Evolutionary conservation across 2,888 invertebrate species (phyloP), one percentile per base, ranked within the genome.

Genomic region (Octodonta nipae): DNA sequence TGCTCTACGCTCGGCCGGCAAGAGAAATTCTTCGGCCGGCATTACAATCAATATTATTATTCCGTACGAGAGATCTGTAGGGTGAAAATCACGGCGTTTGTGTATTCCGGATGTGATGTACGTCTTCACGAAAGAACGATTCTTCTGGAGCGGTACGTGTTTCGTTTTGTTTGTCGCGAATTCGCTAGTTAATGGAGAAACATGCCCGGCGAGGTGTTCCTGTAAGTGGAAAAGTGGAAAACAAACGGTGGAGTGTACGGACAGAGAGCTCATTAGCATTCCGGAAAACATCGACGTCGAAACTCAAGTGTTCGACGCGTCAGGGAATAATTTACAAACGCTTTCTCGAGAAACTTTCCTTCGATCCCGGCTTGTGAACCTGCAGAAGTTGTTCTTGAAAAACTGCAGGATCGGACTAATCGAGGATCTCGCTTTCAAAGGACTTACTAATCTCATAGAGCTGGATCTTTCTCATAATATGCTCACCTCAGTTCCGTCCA

Each of bases 171-270:
- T 32, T 27, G 33, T 35, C 34, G 13, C 30, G 32, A 6, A 22
- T 15, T 20, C 27, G 15, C 24, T 26, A 29, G 42, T 36, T n/a
- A 66, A 68, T 44, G 66, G 70, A 40, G 72, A 71, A 44, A 69
- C 71, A 44, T 82, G 82, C 51, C 84, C 84, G 36, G 70, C 71
- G 26, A 76, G 77, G 47, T 91, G 91, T 64, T 73, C 74, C 51
- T 91, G 91, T 66, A 89, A 88, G 64, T 91, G 91, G 91, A 88
- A 88, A 64, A 79, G 82, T 51, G 89, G 89, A 47, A 91, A 91
- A 62, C 84, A 86, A 60, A 86, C 88, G 30, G 89, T 88, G 38
- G 87, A 88, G 65, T 91, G 91, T 63, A 76, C 78, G 55, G 79
- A 85, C 60, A 77, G 81, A 37, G 76, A 76, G 37, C 71, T 91